Evolutionary conservation across 1,140 invertebrate genomes (phyloP).

Genomic region (Coelopa frigida): DNA sequence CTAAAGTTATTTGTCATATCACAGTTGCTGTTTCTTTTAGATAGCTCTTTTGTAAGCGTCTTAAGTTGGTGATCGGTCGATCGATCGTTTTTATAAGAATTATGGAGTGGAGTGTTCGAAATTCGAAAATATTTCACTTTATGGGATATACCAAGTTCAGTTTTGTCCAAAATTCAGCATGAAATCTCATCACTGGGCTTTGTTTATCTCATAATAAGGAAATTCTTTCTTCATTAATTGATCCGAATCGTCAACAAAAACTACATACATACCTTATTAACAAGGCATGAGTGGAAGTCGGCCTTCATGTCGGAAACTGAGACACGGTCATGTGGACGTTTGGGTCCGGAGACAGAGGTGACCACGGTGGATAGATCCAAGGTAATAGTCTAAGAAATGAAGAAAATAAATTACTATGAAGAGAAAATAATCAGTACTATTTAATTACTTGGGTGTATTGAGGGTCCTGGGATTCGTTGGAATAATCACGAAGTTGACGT

Average conservation of each 20-base stretch:
- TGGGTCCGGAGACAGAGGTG: constrained; percentile 92
- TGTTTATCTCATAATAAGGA: constrained; percentile 51
- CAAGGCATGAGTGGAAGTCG: constrained; percentile 82
- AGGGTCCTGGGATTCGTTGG: constrained; percentile 70
- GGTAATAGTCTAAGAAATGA: constrained; percentile 60
- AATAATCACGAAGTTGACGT: constrained; percentile 80
- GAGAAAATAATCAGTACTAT: background rate
- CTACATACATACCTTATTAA: constrained; percentile 68
- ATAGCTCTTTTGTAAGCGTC: constrained; percentile 45
- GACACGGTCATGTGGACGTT: constrained; percentile 93
- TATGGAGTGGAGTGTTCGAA: background rate
- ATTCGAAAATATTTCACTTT: constrained; percentile 28
- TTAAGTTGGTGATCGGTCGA: constrained; percentile 8
- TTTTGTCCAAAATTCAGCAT: constrained; percentile 37
- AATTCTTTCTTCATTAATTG: constrained; percentile 10
- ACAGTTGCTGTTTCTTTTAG: constrained; percentile 47
- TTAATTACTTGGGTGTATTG: constrained; percentile 66
- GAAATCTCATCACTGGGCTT: constrained; percentile 53
- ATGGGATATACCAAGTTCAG: constrained; percentile 50
- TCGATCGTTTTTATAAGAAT: background rate
- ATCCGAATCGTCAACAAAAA: background rate
- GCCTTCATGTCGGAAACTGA: constrained; percentile 82
- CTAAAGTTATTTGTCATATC: constrained; percentile 30
- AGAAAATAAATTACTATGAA: background rate
- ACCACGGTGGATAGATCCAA: constrained; percentile 85